Base-by-base conservation (phyloP, 2,797 vertebrate species). In the Notoglanidium macrostoma region DNA sequence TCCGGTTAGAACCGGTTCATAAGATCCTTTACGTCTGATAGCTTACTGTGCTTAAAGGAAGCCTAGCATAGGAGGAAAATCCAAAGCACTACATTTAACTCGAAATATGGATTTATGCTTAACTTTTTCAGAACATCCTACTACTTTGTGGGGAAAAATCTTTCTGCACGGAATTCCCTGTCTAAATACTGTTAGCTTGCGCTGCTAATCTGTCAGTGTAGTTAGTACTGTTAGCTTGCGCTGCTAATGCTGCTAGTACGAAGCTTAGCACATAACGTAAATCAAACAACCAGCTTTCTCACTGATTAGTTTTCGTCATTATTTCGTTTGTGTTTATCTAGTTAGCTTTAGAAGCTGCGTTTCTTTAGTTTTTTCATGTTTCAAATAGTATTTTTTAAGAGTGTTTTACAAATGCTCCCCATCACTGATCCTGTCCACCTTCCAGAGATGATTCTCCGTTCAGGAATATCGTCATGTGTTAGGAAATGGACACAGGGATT, bases 401-500 rank as follows among this genome's bases (percentile, higher is more conserved):
- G n/a, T 14, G 15, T 67, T 14, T 5, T 67, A 29, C n/a, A 15
- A 15, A 17, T 12, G 9, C 10, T 63, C 26, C 9, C 9, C 11
- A n/a, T 68, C 2, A 32, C 65, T 9, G 77, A 32, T 40, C 77
- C 29, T 21, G 7, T 57, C 51, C 73, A 76, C 19, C 26, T 74
- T n/a, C 46, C 6, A 15, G 12, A 76, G 46, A 79, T 23, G 74
- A 55, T 77, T 77, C 49, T 5, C 10, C 15, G 1, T 59, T 57
- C 54, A 26, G 10, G 3, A 65, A 15, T 63, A 19, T 46, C 0
- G 44, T 29, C 65, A 26, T 14, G 11, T 80, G 77, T 11, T 26
- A 10, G 23, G 59, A 82, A 46, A 82, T 63, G 23, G 59, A 65
- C 77, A 80, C 29, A 26, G 54, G 55, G 32, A 59, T 80, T 80